A percentile compares a stretch with the other conserved stretches of the same genome.
phyloP scores from a whole-genome alignment of 2,113 vertebrate genomes.

The Maylandia zebra region DNA sequence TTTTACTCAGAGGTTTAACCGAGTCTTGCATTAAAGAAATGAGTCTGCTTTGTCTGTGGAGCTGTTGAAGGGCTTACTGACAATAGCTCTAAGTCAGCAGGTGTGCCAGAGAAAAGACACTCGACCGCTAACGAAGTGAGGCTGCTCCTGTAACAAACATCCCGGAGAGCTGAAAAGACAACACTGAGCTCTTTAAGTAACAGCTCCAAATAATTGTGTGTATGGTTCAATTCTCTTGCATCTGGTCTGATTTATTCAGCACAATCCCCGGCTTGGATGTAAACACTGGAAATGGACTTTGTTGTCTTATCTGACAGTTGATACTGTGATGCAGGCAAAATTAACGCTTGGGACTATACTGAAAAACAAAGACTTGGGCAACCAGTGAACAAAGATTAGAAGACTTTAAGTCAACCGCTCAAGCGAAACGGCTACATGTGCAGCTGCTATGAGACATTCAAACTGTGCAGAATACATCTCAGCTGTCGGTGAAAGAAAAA shows the following conservation, averaged over 20 bases:
- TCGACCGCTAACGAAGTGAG: background rate
- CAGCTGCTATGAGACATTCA: background rate
- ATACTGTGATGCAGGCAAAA: background rate
- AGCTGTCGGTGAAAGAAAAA: background rate
- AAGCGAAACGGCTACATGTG: background rate
- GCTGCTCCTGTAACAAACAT: background rate
- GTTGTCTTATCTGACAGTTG: background rate
- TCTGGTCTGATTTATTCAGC: background rate
- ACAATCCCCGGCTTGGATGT: background rate
- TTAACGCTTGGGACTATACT: background rate
- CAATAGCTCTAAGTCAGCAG: background rate
- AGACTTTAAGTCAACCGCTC: background rate
- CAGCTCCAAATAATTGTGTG: background rate
- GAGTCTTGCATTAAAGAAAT: background rate
- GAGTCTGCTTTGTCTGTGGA: background rate
- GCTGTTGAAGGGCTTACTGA: background rate
- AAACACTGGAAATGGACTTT: background rate
- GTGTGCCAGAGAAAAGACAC: background rate
- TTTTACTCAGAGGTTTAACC: background rate
- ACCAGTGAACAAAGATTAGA: background rate
- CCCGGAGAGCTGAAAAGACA: background rate
- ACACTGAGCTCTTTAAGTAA: background rate
- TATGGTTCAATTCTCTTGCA: background rate
- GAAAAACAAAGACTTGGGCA: constrained; percentile 13
- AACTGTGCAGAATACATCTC: background rate